These are phyloP conservation scores for Phasia obesa DNA, from an alignment of 2,888 invertebrate species.

Conservation along the genomic window DNA sequence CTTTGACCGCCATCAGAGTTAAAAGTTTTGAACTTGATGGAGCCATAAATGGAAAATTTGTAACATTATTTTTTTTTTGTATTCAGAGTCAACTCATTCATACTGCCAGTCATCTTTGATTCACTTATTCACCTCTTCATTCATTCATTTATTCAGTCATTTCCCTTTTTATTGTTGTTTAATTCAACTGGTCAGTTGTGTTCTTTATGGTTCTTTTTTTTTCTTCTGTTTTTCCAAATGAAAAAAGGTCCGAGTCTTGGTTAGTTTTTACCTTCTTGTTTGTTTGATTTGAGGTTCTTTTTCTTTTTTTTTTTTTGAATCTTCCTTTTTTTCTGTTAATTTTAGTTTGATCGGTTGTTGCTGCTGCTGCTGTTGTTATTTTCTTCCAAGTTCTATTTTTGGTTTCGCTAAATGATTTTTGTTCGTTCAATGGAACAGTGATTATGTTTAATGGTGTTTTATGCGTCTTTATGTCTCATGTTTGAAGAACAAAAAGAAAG, in stretches of 20 bases:
- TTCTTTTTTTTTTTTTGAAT: background rate
- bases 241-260: slow-evolving; percentile 54
- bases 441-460: slow-evolving; percentile 76
- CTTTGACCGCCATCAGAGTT: slow-evolving; percentile 23
- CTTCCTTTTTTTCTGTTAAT: slow-evolving; percentile 30
- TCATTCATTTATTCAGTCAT: slow-evolving; percentile 56
- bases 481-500: slow-evolving; percentile 30
- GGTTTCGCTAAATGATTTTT: slow-evolving; percentile 83
- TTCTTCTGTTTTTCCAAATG: background rate
- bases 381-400: slow-evolving; percentile 68
- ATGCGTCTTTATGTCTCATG: slow-evolving; percentile 67
- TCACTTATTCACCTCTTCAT: slow-evolving; percentile 26
- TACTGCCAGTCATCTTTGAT: slow-evolving; percentile 29
- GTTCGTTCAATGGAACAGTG: slow-evolving; percentile 83
- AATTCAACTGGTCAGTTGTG: slow-evolving; percentile 25
- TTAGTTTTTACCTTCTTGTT: slow-evolving; percentile 16
- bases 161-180: slow-evolving; percentile 61
- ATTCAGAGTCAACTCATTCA: slow-evolving; percentile 31
- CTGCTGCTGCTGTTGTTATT: slow-evolving; percentile 33
- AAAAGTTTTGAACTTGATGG: slow-evolving; percentile 68
- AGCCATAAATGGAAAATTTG: slow-evolving; percentile 51
- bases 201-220: slow-evolving; percentile 38
- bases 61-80: slow-evolving; percentile 18
- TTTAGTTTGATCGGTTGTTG: slow-evolving; percentile 46
- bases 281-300: slow-evolving; percentile 11